phyloP scores from a whole-genome alignment of 92 coral and sea anemone genomes.

The Virgularia gustaviana region DNA sequence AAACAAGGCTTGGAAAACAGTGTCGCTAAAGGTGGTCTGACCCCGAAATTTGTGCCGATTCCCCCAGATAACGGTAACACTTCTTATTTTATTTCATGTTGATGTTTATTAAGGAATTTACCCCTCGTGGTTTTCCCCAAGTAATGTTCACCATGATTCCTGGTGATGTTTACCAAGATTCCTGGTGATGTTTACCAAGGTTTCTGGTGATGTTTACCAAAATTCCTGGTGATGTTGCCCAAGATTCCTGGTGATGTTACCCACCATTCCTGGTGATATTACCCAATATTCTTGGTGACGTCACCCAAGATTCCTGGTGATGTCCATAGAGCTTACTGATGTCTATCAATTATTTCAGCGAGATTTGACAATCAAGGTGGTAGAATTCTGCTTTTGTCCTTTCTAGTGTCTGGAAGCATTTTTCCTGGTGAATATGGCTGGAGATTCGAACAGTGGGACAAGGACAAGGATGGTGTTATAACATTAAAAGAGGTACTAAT shows the following conservation, averaged over 20 bases:
- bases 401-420: slow-evolving; percentile 63
- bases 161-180: too few relatives aligned
- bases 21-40: slow-evolving; percentile 84
- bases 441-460: slow-evolving; percentile 77
- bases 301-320: too few relatives aligned
- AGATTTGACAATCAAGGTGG: neutral
- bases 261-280: too few relatives aligned
- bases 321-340: neutral
- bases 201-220: too few relatives aligned
- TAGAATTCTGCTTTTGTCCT: too few relatives aligned
- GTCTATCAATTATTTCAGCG: neutral
- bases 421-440: slow-evolving; percentile 81
- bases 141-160: too few relatives aligned
- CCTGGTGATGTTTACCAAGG: too few relatives aligned
- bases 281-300: too few relatives aligned
- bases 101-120: too few relatives aligned
- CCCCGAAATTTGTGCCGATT: slow-evolving; percentile 37
- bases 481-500: slow-evolving; percentile 69
- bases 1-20: slow-evolving; percentile 65
- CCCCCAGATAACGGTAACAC: slow-evolving; percentile 23
- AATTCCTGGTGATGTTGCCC: too few relatives aligned
- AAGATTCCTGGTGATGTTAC: too few relatives aligned
- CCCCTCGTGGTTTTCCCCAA: too few relatives aligned
- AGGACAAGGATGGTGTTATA: slow-evolving; percentile 68
- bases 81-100: neutral